Conservation (phyloP, 2,888 invertebrate species). For the Euplexia lucipara region DNA sequence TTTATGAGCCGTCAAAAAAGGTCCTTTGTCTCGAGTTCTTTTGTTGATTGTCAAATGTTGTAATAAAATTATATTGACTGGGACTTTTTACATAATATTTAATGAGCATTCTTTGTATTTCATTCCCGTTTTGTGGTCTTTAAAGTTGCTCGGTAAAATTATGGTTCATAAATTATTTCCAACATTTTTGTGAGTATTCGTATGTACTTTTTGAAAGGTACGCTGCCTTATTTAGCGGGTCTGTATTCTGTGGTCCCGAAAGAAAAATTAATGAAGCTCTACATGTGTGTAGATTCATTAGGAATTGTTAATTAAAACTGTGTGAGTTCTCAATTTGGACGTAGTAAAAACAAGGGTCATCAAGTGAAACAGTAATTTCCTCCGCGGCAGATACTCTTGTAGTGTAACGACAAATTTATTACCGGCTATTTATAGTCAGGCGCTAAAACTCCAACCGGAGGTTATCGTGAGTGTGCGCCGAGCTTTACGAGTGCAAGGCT, state of each 20-base stretch:
- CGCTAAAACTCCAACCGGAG: slow-evolving; percentile 59
- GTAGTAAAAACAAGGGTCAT: slow-evolving; percentile 71
- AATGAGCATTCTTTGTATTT: slow-evolving; percentile 51
- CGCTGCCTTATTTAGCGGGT: slow-evolving; percentile 24
- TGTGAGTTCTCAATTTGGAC: slow-evolving; percentile 71
- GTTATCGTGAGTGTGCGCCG: slow-evolving; percentile 65
- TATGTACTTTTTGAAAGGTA: slow-evolving; percentile 14
- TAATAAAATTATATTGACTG: slow-evolving; percentile 65
- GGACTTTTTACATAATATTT: slow-evolving; percentile 44
- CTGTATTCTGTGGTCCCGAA: slow-evolving; percentile 27
- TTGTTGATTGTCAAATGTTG: slow-evolving; percentile 63
- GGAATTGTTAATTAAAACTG: slow-evolving; percentile 76
- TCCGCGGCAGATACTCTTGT: slow-evolving; percentile 66
- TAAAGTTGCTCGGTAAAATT: slow-evolving; percentile 46
- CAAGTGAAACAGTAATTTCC: slow-evolving; percentile 73
- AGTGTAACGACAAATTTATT: slow-evolving; percentile 78
- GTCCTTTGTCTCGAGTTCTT: slow-evolving; percentile 71
- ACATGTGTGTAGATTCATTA: slow-evolving; percentile 59
- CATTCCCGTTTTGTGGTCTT: slow-evolving; percentile 40
- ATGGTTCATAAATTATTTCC: slow-evolving; percentile 50
- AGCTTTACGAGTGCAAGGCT: slow-evolving; percentile 62
- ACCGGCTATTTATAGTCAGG: slow-evolving; percentile 74
- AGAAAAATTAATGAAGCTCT: slow-evolving; percentile 49
- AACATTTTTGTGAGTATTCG: slow-evolving; percentile 35
- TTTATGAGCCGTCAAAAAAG: slow-evolving; percentile 71